Evolutionary conservation across 2,797 vertebrate species (phyloP), one percentile per base, ranked within the genome.

Genomic region (Fistularia commersonii): DNA sequence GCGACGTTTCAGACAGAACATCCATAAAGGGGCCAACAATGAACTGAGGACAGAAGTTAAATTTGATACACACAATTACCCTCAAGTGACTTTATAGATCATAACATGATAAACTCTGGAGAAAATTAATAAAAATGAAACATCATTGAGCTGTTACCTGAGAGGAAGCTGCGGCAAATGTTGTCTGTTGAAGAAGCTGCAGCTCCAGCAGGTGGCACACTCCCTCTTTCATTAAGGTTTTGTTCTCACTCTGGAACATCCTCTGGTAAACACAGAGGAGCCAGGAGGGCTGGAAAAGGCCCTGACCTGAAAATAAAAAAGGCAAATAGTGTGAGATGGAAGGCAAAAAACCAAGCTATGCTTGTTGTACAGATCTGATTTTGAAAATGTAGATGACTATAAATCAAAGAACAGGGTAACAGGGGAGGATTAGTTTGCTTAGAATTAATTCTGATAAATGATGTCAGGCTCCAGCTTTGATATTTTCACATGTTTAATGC

Each of bases 171-270:
- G 66, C 51, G 0, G 94, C 84, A 70, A 91, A 91, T 1, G 80
- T 83, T 8, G 93, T 86, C 48, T 47, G 48, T 36, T 75, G 90
- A 23, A 88, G 81, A 50, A 90, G 84, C 71, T 82, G 90, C 50
- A 97, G 87, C 61, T 93, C 91, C n/a, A 99, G 77, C 71, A 98
- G 91, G 64, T 98, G 94, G 72, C 79, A 77, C 57, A 97, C 76
- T 4, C 95, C 95, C 81, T 98, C 95, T 69, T 85, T 93, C 73
- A 90, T 92, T 51, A 98, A 37, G 3, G 91, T 88, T 84, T 97
- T 98, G 76, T 96, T 98, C 83, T 98, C 95, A 51, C 95, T 97
- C 74, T 95, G 93, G 84, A 99, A 96, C 94, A 98, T 97, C 60
- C 97, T 89, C 81, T 92, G 93, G 66, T 98, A 98, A 57, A 97